Base-by-base conservation (phyloP, 1,140 invertebrate genomes). In the Nilaparvata lugens region DNA sequence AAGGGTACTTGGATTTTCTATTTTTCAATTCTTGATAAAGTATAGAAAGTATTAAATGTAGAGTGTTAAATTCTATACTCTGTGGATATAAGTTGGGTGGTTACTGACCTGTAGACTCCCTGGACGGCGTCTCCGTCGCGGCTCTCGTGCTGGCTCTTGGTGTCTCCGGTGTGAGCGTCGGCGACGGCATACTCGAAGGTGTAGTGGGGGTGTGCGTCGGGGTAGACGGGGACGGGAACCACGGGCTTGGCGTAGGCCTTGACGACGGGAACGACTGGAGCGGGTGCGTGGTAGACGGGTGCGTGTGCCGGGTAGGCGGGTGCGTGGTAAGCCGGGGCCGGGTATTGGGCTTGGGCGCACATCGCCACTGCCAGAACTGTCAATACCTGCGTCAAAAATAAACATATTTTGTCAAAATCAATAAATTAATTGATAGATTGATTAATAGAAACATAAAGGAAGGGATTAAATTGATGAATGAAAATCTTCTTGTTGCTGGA, bases 101-200 rank as follows among this genome's bases (percentile, higher is more conserved):
- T 9, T 45, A 11, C 45, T 19, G 5, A 48, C 45, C 79, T 82
- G 73, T 87, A 87, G 68, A 83, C 79, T 28, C 86, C 86, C 21
- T 75, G 74, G 28, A 87, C 84, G 2, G 79, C 77, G 67, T 87
- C 84, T 24, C 85, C 85, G 61, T 83, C 76, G 42, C 85, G 79
- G 51, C 76, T 68, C 60, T 73, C 71, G 24, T 64, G 61, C 61
- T 71, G 70, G 62, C 66, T 68, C 55, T 72, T 70, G 61, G 66
- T 61, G 60, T 72, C 71, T 28, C 70, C 69, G 35, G 71, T 72
- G 55, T 68, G 63, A 7, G 67, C 62, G 55, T 72, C 71, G 28
- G 62, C 48, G n/a, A 72, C 66, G 56, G 59, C 58, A 57, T 70
- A 70, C 51, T 65, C 62, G 64, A 65, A 70, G 51, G 63, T 64